Evolutionary conservation across 2,888 invertebrate genomes (phyloP), one percentile per base, ranked within the genome.

Genomic region (Drepana falcataria): DNA sequence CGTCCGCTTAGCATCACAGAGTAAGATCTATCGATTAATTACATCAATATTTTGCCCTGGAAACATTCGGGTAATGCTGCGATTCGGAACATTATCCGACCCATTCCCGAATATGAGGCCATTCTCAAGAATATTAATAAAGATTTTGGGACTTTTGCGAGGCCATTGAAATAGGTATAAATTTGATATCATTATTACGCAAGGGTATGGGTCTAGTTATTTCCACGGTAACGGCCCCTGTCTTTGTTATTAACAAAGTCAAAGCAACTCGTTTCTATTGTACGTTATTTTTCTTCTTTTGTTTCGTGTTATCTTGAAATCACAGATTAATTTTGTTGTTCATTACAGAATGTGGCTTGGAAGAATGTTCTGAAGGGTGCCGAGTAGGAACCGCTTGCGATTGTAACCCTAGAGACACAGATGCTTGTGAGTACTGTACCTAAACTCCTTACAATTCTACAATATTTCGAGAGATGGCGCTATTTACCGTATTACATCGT

Each of bases 311-410:
- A 21, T 21, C 21, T 21, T 21, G 21, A 21, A 21, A 21, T 21
- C 21, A 21, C 21, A 21, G 21, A 21, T 3, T 44, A 44, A 9
- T 44, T 41, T 6, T 35, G n/a, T 5, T 49, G 56, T 64, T 64
- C 51, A 55, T 77, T 76, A 7, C 71, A 91, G 90, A 87, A 59
- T 91, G 90, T 59, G 86, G 84, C 1, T 78, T 85, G 56, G 86
- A 85, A 71, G 90, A 91, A 69, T 90, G 90, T 60, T 72, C 82
- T 4, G 87, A 85, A 49, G 78, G 80, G 5, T 91, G 90, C 58
- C 80, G 70, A 55, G 70, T 73, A 37, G 78, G 74, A 47, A 66
- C 63, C 35, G 59, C 60, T 2, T 91, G 90, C 58, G 88, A 89
- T 60, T 90, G 90, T 60, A 85, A 78, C 56, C 87, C 90, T 0